These are phyloP conservation scores for Gavialis gangeticus DNA, from an alignment of 2,113 vertebrate species.

Conservation along the genomic window DNA sequence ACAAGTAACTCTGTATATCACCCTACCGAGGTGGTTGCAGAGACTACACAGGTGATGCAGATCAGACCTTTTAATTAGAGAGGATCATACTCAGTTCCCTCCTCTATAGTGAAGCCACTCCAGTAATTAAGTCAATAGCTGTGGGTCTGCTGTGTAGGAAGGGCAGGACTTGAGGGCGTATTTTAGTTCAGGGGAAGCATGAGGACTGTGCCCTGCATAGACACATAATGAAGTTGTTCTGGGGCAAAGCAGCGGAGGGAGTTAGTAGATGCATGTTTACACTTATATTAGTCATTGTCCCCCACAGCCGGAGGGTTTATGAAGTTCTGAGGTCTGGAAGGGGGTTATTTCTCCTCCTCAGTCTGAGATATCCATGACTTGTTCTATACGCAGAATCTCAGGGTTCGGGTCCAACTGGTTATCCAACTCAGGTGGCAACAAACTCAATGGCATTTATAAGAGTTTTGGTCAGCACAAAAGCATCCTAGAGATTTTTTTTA, in stretches of 20 bases:
- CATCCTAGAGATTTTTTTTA: neutral
- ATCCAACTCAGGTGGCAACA: neutral
- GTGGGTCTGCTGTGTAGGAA: conserved; percentile 31
- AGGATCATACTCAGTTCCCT: conserved; percentile 39
- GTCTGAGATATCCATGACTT: neutral
- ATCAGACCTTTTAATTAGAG: neutral
- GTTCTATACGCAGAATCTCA: neutral
- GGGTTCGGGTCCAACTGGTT: neutral
- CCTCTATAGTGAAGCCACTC: conserved; percentile 24
- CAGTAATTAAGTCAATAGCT: conserved; percentile 50
- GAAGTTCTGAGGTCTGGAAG: neutral
- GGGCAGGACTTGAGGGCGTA: neutral
- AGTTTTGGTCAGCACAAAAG: neutral
- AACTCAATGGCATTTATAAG: neutral
- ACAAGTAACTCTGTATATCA: conserved; percentile 33
- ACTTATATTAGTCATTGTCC: neutral
- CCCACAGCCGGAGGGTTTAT: neutral
- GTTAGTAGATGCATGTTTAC: neutral
- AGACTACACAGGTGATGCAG: neutral
- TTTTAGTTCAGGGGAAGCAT: conserved; percentile 10
- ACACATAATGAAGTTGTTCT: neutral
- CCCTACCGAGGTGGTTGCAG: neutral
- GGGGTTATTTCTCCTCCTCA: accelerated
- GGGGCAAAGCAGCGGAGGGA: neutral
- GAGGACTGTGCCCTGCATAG: neutral